Conservation (phyloP, 2,113 vertebrate genomes). For the Acanthochromis polyacanthus region DNA sequence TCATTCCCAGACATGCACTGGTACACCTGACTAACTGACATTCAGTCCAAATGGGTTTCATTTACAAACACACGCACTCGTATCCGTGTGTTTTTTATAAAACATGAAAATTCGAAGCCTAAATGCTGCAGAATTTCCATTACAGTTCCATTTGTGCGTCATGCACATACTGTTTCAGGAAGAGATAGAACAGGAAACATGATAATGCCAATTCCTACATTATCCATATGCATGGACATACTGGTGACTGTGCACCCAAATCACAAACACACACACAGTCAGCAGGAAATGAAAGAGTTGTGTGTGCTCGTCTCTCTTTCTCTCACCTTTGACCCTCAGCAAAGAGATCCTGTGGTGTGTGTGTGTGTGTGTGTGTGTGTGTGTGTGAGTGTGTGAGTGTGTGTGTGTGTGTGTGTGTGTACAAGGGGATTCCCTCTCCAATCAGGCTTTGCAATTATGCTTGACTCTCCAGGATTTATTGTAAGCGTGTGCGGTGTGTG, state of each 20-base stretch:
- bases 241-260: slow-evolving; percentile 30
- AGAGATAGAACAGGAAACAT: slow-evolving; percentile 1
- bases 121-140: not conserved
- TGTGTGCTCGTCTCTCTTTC: slow-evolving; percentile 38
- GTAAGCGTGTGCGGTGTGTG: slow-evolving; percentile 50
- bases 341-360: slow-evolving; percentile 51
- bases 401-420: slow-evolving; percentile 34
- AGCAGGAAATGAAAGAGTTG: slow-evolving; percentile 66
- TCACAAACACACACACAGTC: slow-evolving; percentile 27
- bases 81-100: not conserved
- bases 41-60: slow-evolving; percentile 54
- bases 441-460: slow-evolving; percentile 77
- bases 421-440: slow-evolving; percentile 79
- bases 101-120: not conserved
- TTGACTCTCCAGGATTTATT: slow-evolving; percentile 39
- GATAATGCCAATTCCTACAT: not conserved
- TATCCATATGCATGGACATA: slow-evolving; percentile 38
- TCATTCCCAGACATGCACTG: slow-evolving; percentile 72
- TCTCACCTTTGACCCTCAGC: slow-evolving; percentile 70
- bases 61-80: slow-evolving; percentile 59
- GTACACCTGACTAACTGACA: slow-evolving; percentile 76
- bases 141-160: not conserved
- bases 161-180: not conserved
- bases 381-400: slow-evolving; percentile 40
- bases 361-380: slow-evolving; percentile 19